Evolutionary conservation across 2,888 invertebrate genomes (phyloP).

Genomic region (Pyralis farinalis): DNA sequence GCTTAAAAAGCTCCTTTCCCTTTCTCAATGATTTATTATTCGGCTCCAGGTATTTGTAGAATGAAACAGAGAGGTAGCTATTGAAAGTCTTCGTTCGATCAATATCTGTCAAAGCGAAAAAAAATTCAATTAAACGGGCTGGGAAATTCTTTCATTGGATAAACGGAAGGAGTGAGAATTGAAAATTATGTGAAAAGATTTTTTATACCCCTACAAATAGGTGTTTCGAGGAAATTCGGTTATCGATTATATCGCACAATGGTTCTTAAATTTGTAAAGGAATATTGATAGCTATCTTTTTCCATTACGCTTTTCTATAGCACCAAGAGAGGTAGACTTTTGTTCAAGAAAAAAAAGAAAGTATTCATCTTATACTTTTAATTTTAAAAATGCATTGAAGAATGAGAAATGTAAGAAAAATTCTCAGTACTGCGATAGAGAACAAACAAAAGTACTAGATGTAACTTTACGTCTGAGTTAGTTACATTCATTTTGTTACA

Average conservation of each 20-base stretch:
- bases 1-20: not conserved
- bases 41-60: conserved; percentile 56
- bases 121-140: conserved; percentile 68
- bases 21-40: conserved; percentile 60
- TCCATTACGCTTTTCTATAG: not conserved
- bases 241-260: conserved; percentile 45
- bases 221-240: conserved; percentile 47
- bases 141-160: conserved; percentile 59
- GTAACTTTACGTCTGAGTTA: too few relatives aligned
- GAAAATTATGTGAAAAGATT: conserved; percentile 64
- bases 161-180: conserved; percentile 65
- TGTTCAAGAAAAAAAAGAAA: too few relatives aligned
- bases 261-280: conserved; percentile 20
- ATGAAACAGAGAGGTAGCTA: conserved; percentile 59
- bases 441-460: too few relatives aligned
- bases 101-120: conserved; percentile 69
- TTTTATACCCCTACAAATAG: conserved; percentile 46
- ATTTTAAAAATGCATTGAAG: too few relatives aligned
- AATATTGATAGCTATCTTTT: conserved; percentile 7
- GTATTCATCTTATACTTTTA: too few relatives aligned
- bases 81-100: conserved; percentile 59
- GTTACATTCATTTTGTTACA: too few relatives aligned
- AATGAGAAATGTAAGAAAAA: too few relatives aligned
- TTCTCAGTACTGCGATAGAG: too few relatives aligned
- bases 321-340: too few relatives aligned